These are phyloP conservation scores for Oxytorus armatus DNA, from an alignment of 2,888 invertebrate genomes.

Conservation along the genomic window DNA sequence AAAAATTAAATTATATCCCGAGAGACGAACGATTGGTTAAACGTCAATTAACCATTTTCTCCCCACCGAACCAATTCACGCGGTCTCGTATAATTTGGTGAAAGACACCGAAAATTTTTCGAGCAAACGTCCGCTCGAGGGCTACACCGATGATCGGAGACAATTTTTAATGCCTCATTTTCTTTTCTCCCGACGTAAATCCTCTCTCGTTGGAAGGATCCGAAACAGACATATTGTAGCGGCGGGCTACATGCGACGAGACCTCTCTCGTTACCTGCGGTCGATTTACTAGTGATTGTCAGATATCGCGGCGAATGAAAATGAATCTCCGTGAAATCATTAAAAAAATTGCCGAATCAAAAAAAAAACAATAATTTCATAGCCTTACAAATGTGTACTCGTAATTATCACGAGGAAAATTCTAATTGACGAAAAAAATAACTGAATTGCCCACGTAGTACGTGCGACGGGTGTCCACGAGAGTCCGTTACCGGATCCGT, in stretches of 20 bases:
- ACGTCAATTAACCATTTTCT: conserved; percentile 55
- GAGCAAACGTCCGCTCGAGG: conserved; percentile 51
- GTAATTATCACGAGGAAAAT: too few species aligned
- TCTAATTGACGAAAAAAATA: too few species aligned
- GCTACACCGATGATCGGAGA: conserved; percentile 43
- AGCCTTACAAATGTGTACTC: too few species aligned
- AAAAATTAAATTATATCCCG: conserved; percentile 41
- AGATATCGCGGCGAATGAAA: conserved; percentile 30
- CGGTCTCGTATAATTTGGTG: conserved; percentile 63
- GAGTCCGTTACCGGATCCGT: too few species aligned
- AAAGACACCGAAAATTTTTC: conserved; percentile 58
- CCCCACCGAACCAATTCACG: conserved; percentile 50
- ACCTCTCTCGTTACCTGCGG: too few species aligned
- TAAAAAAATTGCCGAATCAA: not conserved
- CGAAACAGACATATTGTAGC: conserved; percentile 12
- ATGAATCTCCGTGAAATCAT: too few species aligned
- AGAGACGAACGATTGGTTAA: conserved; percentile 47
- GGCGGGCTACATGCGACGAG: conserved; percentile 9
- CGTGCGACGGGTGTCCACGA: too few species aligned
- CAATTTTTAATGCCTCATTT: not conserved
- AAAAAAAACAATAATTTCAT: too few species aligned
- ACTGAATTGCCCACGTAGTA: too few species aligned
- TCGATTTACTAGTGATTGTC: conserved; percentile 43
- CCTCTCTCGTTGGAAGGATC: not conserved
- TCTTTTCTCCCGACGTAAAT: not conserved